Evolutionary conservation across 2,888 invertebrate species (phyloP).

Genomic region (Theodoxus fluviatilis): DNA sequence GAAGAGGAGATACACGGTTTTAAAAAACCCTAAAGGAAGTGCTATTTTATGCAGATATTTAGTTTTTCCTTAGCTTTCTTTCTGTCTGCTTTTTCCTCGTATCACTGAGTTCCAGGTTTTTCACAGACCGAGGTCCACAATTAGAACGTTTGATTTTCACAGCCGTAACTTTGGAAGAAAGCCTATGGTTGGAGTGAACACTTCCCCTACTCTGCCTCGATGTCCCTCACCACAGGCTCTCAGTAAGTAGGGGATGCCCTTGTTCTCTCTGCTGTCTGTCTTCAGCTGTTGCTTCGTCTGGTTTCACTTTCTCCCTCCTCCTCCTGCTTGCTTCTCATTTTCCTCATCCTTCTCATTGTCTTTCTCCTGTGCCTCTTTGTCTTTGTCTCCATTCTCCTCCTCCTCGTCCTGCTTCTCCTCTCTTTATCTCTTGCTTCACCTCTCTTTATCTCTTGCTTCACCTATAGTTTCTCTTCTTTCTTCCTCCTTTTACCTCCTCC

Average conservation of each 20-base stretch:
- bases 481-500: background rate
- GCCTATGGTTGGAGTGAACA: slow-evolving; percentile 43
- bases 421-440: background rate
- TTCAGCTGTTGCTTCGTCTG: background rate
- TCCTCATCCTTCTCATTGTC: background rate
- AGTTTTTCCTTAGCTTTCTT: too few species aligned
- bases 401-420: background rate
- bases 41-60: too few species aligned
- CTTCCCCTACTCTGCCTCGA: slow-evolving; percentile 49
- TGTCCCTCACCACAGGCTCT: slow-evolving; percentile 52
- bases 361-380: background rate
- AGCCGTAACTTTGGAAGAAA: slow-evolving; percentile 37
- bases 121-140: too few species aligned
- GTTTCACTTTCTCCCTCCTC: slow-evolving; percentile 15
- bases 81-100: too few species aligned
- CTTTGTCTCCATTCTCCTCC: background rate
- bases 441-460: background rate
- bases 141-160: too few species aligned
- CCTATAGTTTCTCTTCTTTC: background rate
- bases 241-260: background rate
- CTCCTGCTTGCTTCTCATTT: slow-evolving; percentile 1
- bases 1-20: too few species aligned
- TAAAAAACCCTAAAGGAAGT: too few species aligned
- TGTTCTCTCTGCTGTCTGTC: background rate
- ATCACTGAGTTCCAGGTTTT: too few species aligned